Conservation (phyloP, 2,797 vertebrate species). For the Lacerta viridis region DNA sequence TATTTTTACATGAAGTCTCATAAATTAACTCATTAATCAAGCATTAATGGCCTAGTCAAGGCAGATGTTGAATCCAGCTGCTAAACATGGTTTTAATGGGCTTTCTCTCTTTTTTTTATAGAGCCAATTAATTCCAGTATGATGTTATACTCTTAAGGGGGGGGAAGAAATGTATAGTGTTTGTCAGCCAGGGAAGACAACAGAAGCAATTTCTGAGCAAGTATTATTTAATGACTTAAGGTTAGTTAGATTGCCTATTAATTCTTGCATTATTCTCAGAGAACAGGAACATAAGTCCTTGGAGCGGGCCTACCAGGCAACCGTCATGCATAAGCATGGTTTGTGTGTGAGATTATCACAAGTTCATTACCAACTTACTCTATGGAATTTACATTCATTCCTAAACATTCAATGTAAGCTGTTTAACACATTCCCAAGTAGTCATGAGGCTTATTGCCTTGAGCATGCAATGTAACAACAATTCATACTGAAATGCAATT, state of each 20-base stretch:
- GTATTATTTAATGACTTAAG: neutral
- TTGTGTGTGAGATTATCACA: neutral
- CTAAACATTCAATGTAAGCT: neutral
- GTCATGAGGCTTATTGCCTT: too few species aligned
- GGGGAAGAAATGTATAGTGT: neutral
- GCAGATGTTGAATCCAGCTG: conserved; percentile 75
- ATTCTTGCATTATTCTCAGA: neutral
- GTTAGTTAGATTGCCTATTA: conserved; percentile 1
- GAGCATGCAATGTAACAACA: neutral
- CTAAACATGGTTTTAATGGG: conserved; percentile 66
- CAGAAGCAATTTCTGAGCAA: neutral
- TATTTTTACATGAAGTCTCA: conserved; percentile 51
- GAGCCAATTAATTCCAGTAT: conserved; percentile 54
- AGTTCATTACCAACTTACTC: too few species aligned
- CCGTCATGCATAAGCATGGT: neutral
- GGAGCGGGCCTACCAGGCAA: neutral
- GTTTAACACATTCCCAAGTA: neutral
- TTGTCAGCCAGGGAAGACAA: conserved; percentile 27
- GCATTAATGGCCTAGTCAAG: conserved; percentile 67
- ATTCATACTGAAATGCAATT: too few species aligned
- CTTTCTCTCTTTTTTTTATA: conserved; percentile 46
- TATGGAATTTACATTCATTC: neutral
- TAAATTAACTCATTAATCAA: conserved; percentile 70
- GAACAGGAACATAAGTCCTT: neutral
- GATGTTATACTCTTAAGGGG: conserved; percentile 46